Conservation (phyloP, 2,888 invertebrate species). For the Ischnura elegans region DNA sequence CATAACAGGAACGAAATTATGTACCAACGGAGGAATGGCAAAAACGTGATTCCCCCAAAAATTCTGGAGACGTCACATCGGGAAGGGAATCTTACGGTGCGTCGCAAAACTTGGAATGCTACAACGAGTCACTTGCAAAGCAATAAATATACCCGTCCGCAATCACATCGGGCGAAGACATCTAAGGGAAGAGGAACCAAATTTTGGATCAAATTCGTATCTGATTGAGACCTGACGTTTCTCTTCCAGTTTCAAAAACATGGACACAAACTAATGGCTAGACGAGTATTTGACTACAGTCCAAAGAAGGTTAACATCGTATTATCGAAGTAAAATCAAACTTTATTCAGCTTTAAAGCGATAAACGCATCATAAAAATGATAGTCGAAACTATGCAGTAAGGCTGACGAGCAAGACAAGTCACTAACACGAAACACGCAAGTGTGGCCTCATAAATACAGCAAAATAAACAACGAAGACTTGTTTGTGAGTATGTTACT, state of each 20-base stretch:
- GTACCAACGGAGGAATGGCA: not conserved
- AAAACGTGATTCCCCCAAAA: slow-evolving; percentile 15
- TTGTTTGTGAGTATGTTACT: too few relatives aligned
- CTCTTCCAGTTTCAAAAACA: not conserved
- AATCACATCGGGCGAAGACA: not conserved
- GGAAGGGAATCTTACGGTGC: not conserved
- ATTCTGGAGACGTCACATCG: not conserved
- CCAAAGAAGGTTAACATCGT: too few relatives aligned
- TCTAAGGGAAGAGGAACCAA: not conserved
- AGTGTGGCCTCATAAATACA: too few relatives aligned
- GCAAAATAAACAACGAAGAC: too few relatives aligned
- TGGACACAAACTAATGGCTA: too few relatives aligned
- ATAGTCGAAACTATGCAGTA: too few relatives aligned
- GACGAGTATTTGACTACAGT: too few relatives aligned
- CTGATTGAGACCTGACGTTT: not conserved
- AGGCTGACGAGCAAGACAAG: too few relatives aligned
- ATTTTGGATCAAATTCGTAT: not conserved
- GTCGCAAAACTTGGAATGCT: not conserved
- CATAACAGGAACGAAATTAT: slow-evolving; percentile 3
- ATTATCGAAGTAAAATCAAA: too few relatives aligned
- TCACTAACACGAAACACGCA: too few relatives aligned
- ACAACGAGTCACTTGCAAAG: not conserved
- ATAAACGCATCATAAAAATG: too few relatives aligned
- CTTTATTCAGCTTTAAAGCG: too few relatives aligned
- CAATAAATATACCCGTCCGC: not conserved